Base-by-base conservation (phyloP, 2,888 invertebrate genomes). In the Vandiemenella viatica region DNA sequence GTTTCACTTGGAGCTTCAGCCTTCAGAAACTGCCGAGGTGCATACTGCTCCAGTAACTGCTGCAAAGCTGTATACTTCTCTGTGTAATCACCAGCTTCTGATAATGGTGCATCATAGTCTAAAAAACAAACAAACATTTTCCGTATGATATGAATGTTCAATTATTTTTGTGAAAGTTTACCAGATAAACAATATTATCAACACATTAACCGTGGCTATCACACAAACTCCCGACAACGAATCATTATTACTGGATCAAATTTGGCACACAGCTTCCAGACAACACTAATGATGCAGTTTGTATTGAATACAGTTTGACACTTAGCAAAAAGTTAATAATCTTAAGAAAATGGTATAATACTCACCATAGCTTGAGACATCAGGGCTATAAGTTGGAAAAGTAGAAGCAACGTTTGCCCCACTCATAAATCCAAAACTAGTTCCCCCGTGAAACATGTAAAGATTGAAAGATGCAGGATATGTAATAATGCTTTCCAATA, bases 71-170 rank as follows among this genome's bases (percentile, higher is more conserved):
- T 37, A 44, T 69, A 74, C 58, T 73, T 73, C 13, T 58, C 58
- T 8, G 71, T 71, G 46, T 67, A 65, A 57, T 73, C 73, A 5
- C 74, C 75, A 48, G 69, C 64, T 59, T 75, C 75, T 42, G 65
- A 63, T 15, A 75, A 55, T 4, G 72, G 71, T 6, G 70, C 68
- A 58, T 74, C 72, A 57, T 73, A 75, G 58, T 75, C 75, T 63
- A 49, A 15, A 32, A 32, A 32, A 32, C 3, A 32, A 13, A 32
- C 10, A 32, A 13, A 32, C n/a, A 13, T n/a, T 13, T 32, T 32
- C 2, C 10, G 4, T n/a, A 3, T 32, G 32, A n/a, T 4, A 32
- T n/a, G n/a, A n/a, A n/a, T n/a, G n/a, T n/a, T n/a, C n/a, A n/a
- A n/a, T n/a, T n/a, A n/a, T n/a, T n/a, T n/a, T n/a, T n/a, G n/a